Evolutionary conservation across 1,140 invertebrate genomes (phyloP), one percentile per base, ranked within the genome.

Genomic region (Diabrotica undecimpunctata): DNA sequence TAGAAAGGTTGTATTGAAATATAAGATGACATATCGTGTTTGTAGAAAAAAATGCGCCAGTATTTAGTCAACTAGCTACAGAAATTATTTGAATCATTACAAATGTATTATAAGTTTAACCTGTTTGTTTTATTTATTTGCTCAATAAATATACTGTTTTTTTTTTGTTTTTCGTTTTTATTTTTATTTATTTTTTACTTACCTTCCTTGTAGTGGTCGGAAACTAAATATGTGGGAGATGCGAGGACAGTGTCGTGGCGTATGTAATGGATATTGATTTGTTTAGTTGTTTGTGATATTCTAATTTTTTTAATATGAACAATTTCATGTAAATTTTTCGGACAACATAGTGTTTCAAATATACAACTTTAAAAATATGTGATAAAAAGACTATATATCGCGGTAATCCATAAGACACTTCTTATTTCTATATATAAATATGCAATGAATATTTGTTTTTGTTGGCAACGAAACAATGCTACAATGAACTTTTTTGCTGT

Each of bases 371-470:
- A 62, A 65, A 70, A 72, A 62, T 66, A 70, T 72, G 71, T 72
- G 71, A 72, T 72, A 72, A 62, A 46, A 46, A 61, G 64, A 72
- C 71, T 62, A 46, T 46, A 72, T 72, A 72, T 72, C 70, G 69
- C 61, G 56, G 61, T 68, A 68, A 64, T 36, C 52, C 62, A 61
- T 70, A 68, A 66, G 61, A 70, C 67, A 54, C 70, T 66, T 66
- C 70, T 70, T 70, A 50, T 64, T 64, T 56, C 12, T 53, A 52
- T 67, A 72, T 66, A 68, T 65, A 65, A 68, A 72, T 70, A 65
- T 70, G 68, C 71, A 72, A 72, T 70, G 68, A 70, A 70, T 65
- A 64, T 65, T 70, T 54, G 52, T 70, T 70, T 70, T 61, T 69
- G 69, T 70, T 68, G 66, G 69, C 69, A 70, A 70, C 69, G 69